phyloP scores from a whole-genome alignment of 2,113 vertebrate genomes.

The Atrichornis clamosus region DNA sequence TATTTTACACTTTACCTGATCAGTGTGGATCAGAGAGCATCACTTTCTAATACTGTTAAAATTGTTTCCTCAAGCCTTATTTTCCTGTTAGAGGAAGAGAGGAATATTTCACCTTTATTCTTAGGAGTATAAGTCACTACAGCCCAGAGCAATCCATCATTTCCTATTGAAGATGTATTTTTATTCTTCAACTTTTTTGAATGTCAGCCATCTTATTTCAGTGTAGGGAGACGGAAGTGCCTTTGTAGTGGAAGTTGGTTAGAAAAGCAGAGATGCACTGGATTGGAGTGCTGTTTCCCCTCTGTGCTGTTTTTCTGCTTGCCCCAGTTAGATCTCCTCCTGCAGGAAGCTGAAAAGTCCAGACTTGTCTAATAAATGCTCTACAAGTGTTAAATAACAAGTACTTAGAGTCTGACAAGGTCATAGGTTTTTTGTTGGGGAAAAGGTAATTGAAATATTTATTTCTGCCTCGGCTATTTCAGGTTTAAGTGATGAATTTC shows the following conservation, averaged over 20 bases:
- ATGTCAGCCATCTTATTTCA: not conserved
- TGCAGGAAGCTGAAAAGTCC: not conserved
- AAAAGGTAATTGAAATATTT: not conserved
- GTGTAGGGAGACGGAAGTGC: not conserved
- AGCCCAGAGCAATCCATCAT: not conserved
- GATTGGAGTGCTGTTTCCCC: not conserved
- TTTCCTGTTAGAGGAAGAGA: not conserved
- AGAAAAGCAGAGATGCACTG: not conserved
- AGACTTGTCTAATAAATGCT: not conserved
- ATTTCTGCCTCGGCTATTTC: not conserved
- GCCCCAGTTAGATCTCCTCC: rapidly evolving
- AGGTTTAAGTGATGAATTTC: not conserved
- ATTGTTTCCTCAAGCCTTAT: not conserved
- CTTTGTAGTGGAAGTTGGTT: not conserved
- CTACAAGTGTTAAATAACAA: not conserved
- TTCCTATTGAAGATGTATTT: not conserved
- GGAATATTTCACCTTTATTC: not conserved
- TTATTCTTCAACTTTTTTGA: not conserved
- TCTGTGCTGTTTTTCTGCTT: not conserved
- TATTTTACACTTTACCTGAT: not conserved
- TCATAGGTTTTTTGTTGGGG: not conserved
- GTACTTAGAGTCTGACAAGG: not conserved
- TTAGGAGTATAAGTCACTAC: not conserved
- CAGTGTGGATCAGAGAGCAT: not conserved
- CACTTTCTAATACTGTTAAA: not conserved